Evolutionary conservation across 2,797 vertebrate genomes (phyloP).

Genomic region (Petrocephalus sullivani): DNA sequence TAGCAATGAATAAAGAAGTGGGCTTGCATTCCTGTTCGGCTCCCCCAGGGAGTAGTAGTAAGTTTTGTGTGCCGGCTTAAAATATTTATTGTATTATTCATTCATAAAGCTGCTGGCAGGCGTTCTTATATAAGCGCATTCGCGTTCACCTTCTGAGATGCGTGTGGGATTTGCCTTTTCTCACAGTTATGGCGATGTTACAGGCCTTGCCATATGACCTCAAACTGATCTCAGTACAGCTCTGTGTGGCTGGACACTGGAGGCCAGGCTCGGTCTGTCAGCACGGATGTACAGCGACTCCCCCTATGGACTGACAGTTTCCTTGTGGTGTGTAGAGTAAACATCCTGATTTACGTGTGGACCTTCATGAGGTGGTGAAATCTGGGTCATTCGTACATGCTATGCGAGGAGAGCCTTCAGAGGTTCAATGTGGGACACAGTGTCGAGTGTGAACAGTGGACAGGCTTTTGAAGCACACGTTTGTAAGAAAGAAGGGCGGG

Average conservation of each 20-base stretch:
- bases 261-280: neutral
- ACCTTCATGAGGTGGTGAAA: neutral
- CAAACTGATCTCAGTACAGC: neutral
- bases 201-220: neutral
- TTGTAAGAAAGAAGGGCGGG: neutral
- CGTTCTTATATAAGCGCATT: neutral
- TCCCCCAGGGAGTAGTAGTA: constrained; percentile 1
- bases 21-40: neutral
- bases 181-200: neutral
- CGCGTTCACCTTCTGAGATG: neutral
- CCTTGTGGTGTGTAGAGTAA: neutral
- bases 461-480: neutral
- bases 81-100: neutral
- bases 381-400: neutral
- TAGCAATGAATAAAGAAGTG: neutral
- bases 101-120: neutral
- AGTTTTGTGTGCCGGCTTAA: neutral
- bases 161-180: neutral
- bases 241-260: neutral
- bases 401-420: neutral
- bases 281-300: neutral
- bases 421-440: neutral
- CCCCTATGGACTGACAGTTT: neutral
- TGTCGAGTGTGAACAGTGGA: neutral
- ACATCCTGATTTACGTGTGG: neutral